phyloP scores from a whole-genome alignment of 1,140 invertebrate genomes.

The Trigoniulus corallinus region DNA sequence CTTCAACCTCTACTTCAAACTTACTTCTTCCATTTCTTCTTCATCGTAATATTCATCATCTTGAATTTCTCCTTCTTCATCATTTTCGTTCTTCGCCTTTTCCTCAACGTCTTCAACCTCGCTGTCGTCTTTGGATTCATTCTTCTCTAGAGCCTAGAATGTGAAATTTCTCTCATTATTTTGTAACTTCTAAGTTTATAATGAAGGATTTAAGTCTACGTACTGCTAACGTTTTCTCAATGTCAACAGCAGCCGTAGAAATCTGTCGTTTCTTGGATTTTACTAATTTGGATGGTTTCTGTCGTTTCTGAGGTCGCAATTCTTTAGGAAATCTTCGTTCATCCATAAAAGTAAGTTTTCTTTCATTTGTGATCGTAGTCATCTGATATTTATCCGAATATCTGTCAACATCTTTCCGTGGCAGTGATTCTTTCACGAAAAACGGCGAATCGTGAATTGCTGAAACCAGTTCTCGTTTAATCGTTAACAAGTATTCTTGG shows the following conservation, averaged over 20 bases:
- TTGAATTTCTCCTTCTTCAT: conserved; percentile 7
- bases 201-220: conserved; percentile 3
- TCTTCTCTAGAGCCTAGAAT: conserved; percentile 13
- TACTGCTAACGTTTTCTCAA: conserved; percentile 6
- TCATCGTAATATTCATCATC: conserved; percentile 5
- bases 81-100: conserved; percentile 6
- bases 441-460: conserved; percentile 33
- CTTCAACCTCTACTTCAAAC: conserved; percentile 19
- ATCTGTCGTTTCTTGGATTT: conserved; percentile 8
- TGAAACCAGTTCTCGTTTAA: not conserved
- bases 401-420: conserved; percentile 41
- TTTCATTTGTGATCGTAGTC: conserved; percentile 11
- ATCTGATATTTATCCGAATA: conserved; percentile 45
- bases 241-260: conserved; percentile 17
- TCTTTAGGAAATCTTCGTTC: conserved; percentile 18
- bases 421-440: conserved; percentile 27
- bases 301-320: conserved; percentile 30
- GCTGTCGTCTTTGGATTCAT: conserved; percentile 8
- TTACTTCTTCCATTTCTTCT: conserved; percentile 42
- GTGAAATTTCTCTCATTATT: conserved; percentile 8
- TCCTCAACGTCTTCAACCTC: conserved; percentile 6
- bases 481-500: not conserved
- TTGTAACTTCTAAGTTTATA: conserved; percentile 25
- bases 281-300: not conserved
- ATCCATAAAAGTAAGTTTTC: not conserved